Conservation (phyloP, 2,888 invertebrate species). For the Scelioninae gen. 2 region DNA sequence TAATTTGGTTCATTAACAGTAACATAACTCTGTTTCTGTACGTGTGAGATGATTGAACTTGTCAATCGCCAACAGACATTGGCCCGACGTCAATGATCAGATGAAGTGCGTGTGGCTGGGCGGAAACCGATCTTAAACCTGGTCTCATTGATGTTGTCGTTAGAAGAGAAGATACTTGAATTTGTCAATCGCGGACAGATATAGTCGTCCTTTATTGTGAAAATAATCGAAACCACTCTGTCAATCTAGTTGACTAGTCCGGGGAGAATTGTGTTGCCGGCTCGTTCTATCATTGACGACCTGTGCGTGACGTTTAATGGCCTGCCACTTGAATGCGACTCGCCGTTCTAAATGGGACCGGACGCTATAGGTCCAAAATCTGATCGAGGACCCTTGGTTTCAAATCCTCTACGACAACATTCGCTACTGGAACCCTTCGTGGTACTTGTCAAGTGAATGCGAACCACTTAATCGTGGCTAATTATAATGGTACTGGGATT, state of each 20-base stretch:
- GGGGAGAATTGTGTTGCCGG: constrained; percentile 62
- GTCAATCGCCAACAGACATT: too few relatives aligned
- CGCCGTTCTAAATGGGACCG: background rate
- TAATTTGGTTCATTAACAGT: too few relatives aligned
- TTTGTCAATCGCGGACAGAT: constrained; percentile 2
- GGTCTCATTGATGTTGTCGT: too few relatives aligned
- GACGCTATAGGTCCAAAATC: constrained; percentile 17
- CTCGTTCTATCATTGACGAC: constrained; percentile 68
- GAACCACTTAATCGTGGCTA: constrained; percentile 37
- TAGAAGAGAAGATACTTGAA: too few relatives aligned
- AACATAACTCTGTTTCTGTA: too few relatives aligned
- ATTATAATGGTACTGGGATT: constrained; percentile 17
- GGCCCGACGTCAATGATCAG: too few relatives aligned
- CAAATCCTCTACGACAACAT: constrained; percentile 16
- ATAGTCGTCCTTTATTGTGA: constrained; percentile 52
- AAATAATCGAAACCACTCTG: constrained; percentile 69
- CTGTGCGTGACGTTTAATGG: constrained; percentile 72
- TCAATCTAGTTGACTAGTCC: constrained; percentile 66
- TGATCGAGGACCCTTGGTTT: constrained; percentile 47
- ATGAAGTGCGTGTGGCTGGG: too few relatives aligned
- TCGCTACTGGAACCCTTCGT: background rate
- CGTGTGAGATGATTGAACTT: too few relatives aligned
- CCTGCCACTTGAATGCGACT: constrained; percentile 53
- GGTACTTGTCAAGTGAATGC: background rate
- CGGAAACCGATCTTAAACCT: too few relatives aligned